Base-by-base conservation (phyloP, 1,140 invertebrate species). In the Macrobrachium nipponense region DNA sequence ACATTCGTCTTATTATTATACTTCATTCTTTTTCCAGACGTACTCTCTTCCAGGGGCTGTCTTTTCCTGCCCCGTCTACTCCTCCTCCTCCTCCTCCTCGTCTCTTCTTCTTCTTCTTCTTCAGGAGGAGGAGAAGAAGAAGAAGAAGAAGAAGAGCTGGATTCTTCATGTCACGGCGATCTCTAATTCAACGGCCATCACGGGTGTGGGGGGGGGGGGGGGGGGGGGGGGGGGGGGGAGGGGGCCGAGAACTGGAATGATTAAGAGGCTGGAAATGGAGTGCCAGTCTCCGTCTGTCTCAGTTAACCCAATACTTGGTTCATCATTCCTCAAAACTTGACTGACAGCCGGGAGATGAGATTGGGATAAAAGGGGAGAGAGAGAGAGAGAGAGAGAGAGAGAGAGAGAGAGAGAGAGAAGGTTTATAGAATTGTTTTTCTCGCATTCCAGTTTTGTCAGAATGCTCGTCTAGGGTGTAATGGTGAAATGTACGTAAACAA, bases 231-330 rank as follows among this genome's bases (percentile, higher is more conserved):
- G n/a, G n/a, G n/a, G n/a, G n/a, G n/a, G n/a, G n/a, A n/a, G n/a
- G n/a, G n/a, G n/a, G n/a, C n/a, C n/a, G 44, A n/a, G 44, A 58
- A 51, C 3, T 14, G 73, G 18, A 43, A 80, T 80, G 77, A 80
- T 80, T 80, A 80, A 80, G 60, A 43, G 59, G 18, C 77, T 80
- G 77, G 77, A 80, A 80, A 80, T 80, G 77, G 61, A 44, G 23
- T 80, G 77, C 44, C 77, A 80, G 77, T 80, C 36, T 44, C 61
- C 61, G 77, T 36, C 60, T 80, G 77, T 80, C 77, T 80, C 77
- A 15, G 62, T 20, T 80, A 80, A 80, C 77, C 77, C 61, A 80
- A 80, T 80, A 80, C 77, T 80, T 64, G 61, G 61, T 80, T 66
- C 77, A 80, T 80, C 77, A 80, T 80, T 62, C 61, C 23, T 27